Evolutionary conservation across 2,797 vertebrate genomes (phyloP).

Genomic region (Pseudochaenichthys georgianus): DNA sequence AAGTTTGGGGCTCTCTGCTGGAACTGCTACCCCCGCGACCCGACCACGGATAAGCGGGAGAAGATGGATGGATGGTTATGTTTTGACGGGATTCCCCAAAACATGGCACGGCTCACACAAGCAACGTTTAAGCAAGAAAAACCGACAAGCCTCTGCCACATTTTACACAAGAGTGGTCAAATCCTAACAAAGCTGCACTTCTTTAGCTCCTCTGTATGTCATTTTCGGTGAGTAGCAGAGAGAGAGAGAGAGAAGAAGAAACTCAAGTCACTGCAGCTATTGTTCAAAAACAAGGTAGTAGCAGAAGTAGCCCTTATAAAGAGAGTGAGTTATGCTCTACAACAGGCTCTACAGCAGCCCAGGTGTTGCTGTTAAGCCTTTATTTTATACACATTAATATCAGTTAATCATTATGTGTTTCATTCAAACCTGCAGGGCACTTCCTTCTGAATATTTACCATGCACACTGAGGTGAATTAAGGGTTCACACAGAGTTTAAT

Average conservation of each 20-base stretch:
- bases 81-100: conserved; percentile 52
- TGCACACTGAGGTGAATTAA: too few relatives aligned
- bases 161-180: conserved; percentile 15
- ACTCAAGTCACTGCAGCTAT: background rate
- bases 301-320: background rate
- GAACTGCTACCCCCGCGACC: too few relatives aligned
- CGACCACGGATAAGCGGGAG: too few relatives aligned
- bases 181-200: conserved; percentile 5
- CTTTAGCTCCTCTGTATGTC: background rate
- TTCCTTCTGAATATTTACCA: too few relatives aligned
- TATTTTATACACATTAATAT: too few relatives aligned
- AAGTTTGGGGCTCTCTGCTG: too few relatives aligned
- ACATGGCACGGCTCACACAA: conserved; percentile 16
- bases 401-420: too few relatives aligned
- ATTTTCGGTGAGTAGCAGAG: background rate
- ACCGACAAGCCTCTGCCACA: conserved; percentile 9
- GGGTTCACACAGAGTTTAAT: too few relatives aligned
- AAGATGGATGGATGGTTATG: too few relatives aligned
- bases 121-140: conserved; percentile 43
- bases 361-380: too few relatives aligned
- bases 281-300: background rate
- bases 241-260: background rate
- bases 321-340: background rate
- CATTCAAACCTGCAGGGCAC: too few relatives aligned
- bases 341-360: too few relatives aligned